Evolutionary conservation across 2,113 vertebrate genomes (phyloP), one percentile per base, ranked within the genome.

Genomic region (Eptesicus fuscus): DNA sequence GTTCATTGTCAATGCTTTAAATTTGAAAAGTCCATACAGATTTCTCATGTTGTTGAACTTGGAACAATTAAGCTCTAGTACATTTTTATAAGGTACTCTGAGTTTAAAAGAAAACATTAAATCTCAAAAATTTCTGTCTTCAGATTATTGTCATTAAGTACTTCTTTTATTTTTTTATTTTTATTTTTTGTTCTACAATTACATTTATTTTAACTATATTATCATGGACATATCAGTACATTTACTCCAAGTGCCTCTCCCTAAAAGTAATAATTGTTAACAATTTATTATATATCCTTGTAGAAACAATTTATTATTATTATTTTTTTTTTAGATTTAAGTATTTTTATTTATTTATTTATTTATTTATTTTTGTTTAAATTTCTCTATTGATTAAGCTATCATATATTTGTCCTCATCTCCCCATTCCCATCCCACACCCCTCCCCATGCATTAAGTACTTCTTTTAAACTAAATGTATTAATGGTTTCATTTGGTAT

Each of bases 181-280:
- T n/a, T n/a, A n/a, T n/a, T n/a, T n/a, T n/a, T 84, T 84, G 2
- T 49, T 73, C 3, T 79, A 65, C 9, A 83, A 69, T 37, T 87
- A 71, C 22, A 90, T 90, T 70, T 90, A n/a, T 73, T 93, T 93
- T 88, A 83, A 88, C 8, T 65, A 47, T 79, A 70, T 95, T 95
- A 70, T 94, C 22, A 86, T 49, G 9, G 17, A n/a, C 22, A 80
- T 17, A 93, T 89, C 25, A 83, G 40, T 74, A 37, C 30, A 88
- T 85, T 91, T 88, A 85, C 20, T 4, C 32, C 44, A 93, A 90
- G 35, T 78, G 9, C 17, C 32, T 80, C 3, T 83, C 32, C 13
- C 4, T 49, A 14, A 73, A 95, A 91, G 32, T 63, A 83, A 78
- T 30, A 32, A 91, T 76, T 42, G n/a, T 76, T 80, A 92, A 71